Conservation (phyloP, 1,140 invertebrate species). For the Micrasema longulum region DNA sequence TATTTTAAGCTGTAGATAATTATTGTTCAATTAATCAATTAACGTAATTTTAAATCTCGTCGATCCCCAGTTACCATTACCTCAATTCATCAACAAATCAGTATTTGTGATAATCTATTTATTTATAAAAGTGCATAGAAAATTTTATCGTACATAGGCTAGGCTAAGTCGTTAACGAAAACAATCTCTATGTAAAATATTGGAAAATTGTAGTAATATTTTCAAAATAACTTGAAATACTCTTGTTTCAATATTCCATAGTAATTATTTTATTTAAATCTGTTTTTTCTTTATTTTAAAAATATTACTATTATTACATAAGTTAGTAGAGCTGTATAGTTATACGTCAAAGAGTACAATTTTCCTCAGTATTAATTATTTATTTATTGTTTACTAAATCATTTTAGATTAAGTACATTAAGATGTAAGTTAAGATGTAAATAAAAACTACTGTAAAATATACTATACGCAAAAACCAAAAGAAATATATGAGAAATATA, state of each 20-base stretch:
- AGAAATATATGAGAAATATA: slow-evolving; percentile 23
- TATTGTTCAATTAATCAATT: slow-evolving; percentile 19
- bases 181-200: not conserved
- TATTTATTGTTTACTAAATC: slow-evolving; percentile 14
- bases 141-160: too few species aligned
- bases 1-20: slow-evolving; percentile 36
- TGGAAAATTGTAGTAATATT: too few species aligned
- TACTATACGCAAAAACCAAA: slow-evolving; percentile 32
- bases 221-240: too few species aligned
- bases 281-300: too few species aligned
- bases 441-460: slow-evolving; percentile 21
- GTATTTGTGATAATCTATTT: slow-evolving; percentile 45
- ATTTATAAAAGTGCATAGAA: slow-evolving; percentile 11
- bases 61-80: slow-evolving; percentile 46
- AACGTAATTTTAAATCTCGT: slow-evolving; percentile 20
- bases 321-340: not conserved
- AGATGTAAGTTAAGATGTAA: slow-evolving; percentile 18
- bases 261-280: too few species aligned
- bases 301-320: not conserved
- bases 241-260: too few species aligned
- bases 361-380: slow-evolving; percentile 36
- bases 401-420: slow-evolving; percentile 1
- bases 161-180: slow-evolving; percentile 1
- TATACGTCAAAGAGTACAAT: slow-evolving; percentile 27
- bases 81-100: slow-evolving; percentile 36